Evolutionary conservation across 2,888 invertebrate species (phyloP), one percentile per base, ranked within the genome.

Genomic region (Lysandra bellargus): DNA sequence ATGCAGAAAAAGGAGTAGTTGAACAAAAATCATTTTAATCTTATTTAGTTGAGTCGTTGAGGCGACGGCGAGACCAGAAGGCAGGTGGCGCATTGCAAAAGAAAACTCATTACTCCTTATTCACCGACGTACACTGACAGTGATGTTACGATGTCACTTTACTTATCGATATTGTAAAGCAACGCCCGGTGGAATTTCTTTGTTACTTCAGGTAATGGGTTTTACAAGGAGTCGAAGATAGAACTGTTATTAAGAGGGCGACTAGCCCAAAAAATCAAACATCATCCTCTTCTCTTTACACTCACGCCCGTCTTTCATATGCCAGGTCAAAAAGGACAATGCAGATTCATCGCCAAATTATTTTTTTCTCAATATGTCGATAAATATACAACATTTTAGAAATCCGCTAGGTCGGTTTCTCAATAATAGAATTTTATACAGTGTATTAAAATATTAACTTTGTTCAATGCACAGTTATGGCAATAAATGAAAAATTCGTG

Each of bases 51-150:
- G 85, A 88, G 90, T 89, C 88, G 88, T 82, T 83, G 83, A 87
- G 86, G 87, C 89, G 90, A 88, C 88, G 87, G 85, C 86, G 86
- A 87, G 85, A 86, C 87, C 86, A 89, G 86, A 88, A 92, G 91
- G 92, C 92, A 93, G 92, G 92, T 92, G 89, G 87, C 86, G 86
- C 86, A 87, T 86, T 89, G 89, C 87, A 87, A 92, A 92, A 92
- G 93, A 93, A 93, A 93, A 92, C 92, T 93, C 93, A 92, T 93
- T 93, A 92, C 91, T 93, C 89, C 92, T 93, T 90, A 92, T 92
- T 92, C 91, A 90, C 86, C 85, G 85, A 83, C 87, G 86, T 83
- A 84, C 86, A 84, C 80, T 82, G 84, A 82, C 88, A 90, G 89
- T 85, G 87, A 83, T 85, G 84, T 83, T 80, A 81, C 83, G 80